phyloP scores from a whole-genome alignment of 2,888 invertebrate species.

The Ochropleura leucogaster region DNA sequence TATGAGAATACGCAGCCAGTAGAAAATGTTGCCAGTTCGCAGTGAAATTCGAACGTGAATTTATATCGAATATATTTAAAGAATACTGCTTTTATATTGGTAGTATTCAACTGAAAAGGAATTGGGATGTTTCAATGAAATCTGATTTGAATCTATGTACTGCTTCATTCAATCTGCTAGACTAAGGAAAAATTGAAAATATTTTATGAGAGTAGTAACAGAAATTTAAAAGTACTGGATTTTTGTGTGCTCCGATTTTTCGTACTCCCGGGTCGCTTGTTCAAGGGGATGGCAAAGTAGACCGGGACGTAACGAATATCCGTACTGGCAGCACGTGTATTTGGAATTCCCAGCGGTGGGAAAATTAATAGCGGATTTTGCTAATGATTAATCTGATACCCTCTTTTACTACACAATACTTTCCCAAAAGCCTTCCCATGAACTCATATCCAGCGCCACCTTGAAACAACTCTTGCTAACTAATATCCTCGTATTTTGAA shows the following conservation, averaged over 20 bases:
- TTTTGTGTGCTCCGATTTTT: too few relatives aligned
- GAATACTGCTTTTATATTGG: constrained; percentile 49
- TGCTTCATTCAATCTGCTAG: neutral
- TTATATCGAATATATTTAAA: constrained; percentile 41
- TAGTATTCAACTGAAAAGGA: constrained; percentile 42
- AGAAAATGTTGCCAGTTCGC: constrained; percentile 28
- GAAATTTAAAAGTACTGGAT: too few relatives aligned
- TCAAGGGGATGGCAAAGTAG: too few relatives aligned
- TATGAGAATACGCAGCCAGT: constrained; percentile 30
- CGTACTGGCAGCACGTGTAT: too few relatives aligned
- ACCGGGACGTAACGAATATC: too few relatives aligned
- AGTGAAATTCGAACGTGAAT: constrained; percentile 42
- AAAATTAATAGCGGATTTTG: too few relatives aligned
- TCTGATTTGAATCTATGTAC: constrained; percentile 21
- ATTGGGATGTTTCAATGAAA: constrained; percentile 38
- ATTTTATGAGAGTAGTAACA: too few relatives aligned
- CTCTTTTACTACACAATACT: neutral
- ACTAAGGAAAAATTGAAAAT: neutral
- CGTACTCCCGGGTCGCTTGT: too few relatives aligned
- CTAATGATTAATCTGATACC: too few relatives aligned
- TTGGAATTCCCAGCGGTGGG: too few relatives aligned
- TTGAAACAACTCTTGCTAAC: neutral
- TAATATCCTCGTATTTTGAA: neutral
- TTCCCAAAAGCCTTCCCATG: neutral
- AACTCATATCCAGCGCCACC: too few relatives aligned